These are phyloP conservation scores for Zosterops hypoxanthus DNA, from an alignment of 2,113 vertebrate genomes.

Conservation along the genomic window DNA sequence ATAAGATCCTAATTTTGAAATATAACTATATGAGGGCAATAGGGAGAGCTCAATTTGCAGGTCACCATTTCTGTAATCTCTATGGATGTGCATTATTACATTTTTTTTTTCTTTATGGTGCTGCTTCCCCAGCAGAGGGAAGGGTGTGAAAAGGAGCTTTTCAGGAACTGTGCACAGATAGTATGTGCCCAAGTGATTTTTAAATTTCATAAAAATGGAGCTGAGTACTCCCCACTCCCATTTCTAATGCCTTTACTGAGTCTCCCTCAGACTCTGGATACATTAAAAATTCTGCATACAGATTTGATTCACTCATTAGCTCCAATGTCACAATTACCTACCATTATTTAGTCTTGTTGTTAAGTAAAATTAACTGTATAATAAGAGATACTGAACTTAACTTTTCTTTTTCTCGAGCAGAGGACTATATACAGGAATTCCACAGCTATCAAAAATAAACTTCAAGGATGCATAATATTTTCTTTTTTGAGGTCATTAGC, in stretches of 20 bases:
- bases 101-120: neutral
- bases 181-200: neutral
- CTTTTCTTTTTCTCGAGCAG: neutral
- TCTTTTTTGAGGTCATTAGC: neutral
- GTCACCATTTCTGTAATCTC: neutral
- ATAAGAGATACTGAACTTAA: neutral
- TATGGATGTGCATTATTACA: fast-evolving
- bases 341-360: neutral
- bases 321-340: neutral
- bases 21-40: neutral
- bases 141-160: neutral
- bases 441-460: neutral
- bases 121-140: neutral
- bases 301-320: neutral
- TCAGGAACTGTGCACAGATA: neutral
- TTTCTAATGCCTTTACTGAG: neutral
- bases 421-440: neutral
- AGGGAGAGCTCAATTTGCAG: neutral
- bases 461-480: neutral
- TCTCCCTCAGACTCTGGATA: neutral
- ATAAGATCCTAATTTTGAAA: neutral
- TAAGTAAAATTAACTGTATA: neutral
- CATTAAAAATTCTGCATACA: neutral
- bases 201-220: neutral
- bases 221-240: neutral